phyloP scores from a whole-genome alignment of 2,113 vertebrate genomes.

The Spilogale gracilis region DNA sequence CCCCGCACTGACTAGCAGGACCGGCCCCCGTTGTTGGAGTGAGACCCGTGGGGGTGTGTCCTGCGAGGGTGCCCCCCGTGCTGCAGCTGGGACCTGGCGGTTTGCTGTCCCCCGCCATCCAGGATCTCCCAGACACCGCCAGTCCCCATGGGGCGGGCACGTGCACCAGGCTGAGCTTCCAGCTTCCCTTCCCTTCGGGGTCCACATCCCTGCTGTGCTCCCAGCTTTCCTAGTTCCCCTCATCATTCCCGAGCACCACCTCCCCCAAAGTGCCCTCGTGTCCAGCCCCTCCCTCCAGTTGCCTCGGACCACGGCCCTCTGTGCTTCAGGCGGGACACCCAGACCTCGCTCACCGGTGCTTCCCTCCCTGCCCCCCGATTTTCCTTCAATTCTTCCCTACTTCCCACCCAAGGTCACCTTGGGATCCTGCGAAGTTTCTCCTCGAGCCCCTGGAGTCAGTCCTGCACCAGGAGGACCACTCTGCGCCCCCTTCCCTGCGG shows the following conservation, averaged over 20 bases:
- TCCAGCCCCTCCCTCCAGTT: too few relatives aligned
- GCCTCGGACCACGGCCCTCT: too few relatives aligned
- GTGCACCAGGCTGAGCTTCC: fast-evolving
- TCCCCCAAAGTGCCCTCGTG: too few relatives aligned
- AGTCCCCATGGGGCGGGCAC: neutral
- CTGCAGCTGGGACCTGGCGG: fast-evolving
- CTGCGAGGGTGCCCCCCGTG: too few relatives aligned
- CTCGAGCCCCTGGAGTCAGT: too few relatives aligned
- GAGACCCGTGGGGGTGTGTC: neutral
- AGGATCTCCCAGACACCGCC: too few relatives aligned
- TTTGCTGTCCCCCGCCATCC: neutral
- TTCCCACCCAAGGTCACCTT: neutral
- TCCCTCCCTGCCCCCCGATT: too few relatives aligned
- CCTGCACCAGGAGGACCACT: neutral
- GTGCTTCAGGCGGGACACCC: too few relatives aligned
- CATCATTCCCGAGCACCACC: neutral
- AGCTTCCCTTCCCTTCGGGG: neutral
- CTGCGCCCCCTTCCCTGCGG: neutral
- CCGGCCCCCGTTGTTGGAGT: neutral
- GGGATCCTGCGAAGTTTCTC: too few relatives aligned
- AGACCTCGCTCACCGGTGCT: neutral
- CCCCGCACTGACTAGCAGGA: neutral
- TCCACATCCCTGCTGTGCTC: too few relatives aligned
- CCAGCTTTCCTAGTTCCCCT: too few relatives aligned
- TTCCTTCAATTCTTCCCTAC: neutral